Conservation (phyloP, 2,888 invertebrate genomes). For the Calameuta filiformis region DNA sequence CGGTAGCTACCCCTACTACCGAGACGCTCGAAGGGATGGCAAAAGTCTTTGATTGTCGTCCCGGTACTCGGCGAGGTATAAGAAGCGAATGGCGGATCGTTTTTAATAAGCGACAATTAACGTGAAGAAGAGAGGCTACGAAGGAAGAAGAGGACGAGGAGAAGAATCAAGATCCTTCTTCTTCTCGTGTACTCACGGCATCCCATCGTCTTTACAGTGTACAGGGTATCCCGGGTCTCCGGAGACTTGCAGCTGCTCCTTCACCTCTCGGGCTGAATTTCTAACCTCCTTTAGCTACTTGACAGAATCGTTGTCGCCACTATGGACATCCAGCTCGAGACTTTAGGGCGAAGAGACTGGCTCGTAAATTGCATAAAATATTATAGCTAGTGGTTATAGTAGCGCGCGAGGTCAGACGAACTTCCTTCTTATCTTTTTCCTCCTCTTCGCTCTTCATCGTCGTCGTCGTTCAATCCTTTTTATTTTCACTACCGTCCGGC, state of each 20-base stretch:
- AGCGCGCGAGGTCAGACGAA: not conserved
- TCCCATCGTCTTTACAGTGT: conserved; percentile 1
- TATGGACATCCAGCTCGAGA: not conserved
- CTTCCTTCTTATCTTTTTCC: not conserved
- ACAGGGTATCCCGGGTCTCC: not conserved
- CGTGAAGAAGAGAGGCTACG: conserved; percentile 15
- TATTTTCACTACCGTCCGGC: too few relatives aligned
- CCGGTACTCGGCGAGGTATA: conserved; percentile 11
- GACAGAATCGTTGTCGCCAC: conserved; percentile 29
- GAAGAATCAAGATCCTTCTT: not conserved
- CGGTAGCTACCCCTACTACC: not conserved
- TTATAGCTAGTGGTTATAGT: conserved; percentile 32
- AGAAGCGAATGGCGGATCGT: conserved; percentile 31
- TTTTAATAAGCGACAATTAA: conserved; percentile 65
- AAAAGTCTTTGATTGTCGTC: conserved; percentile 39
- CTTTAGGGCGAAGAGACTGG: conserved; percentile 32
- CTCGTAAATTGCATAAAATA: conserved; percentile 57
- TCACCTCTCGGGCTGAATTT: not conserved
- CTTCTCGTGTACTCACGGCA: not conserved
- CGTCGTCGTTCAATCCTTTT: too few relatives aligned
- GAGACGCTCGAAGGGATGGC: conserved; percentile 2
- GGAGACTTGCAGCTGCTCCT: not conserved
- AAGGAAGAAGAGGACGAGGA: not conserved
- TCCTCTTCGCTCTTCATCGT: not conserved
- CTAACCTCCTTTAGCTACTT: not conserved